Evolutionary conservation across 2,888 invertebrate species (phyloP), one percentile per base, ranked within the genome.

Genomic region (Caenorhabditis sp.): DNA sequence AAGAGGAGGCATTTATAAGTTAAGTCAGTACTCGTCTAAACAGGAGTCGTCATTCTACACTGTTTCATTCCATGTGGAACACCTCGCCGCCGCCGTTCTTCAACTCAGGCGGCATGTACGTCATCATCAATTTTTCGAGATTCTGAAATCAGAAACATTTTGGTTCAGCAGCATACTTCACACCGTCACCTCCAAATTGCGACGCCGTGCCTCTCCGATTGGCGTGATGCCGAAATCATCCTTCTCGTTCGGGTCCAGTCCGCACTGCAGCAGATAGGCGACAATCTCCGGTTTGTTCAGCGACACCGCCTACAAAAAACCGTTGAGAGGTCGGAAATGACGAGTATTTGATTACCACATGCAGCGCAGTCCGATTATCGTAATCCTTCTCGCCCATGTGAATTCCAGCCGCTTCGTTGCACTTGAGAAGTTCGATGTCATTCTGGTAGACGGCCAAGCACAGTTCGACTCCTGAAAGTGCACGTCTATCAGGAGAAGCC

Each of bases 381-480:
- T 88, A 88, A 61, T 88, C 88, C 8, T 78, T 58, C 39, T 85
- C 84, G 7, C 66, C 76, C 56, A 88, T 78, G 15, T 81, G 65
- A 46, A 80, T 83, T 5, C 88, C 88, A 9, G 88, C 88, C 9
- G 81, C 85, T 32, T 80, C 59, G 84, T 89, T 90, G 8, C 89
- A 88, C 70, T 88, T 85, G 43, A 91, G 71, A 6, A 83, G 79
- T 11, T 84, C 82, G 9, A 90, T 59, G 76, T 91, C 90, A 24
- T 86, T 86, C 27, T 85, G 81, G 17, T 81, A 68, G 7, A 87
- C 87, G 1, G 87, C 91, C 90, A 90, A 89, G 89, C 93, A 93
- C 59, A 94, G 90, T 83, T 93, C 92, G 80, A 93, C 93, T 0
- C 93, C 93, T 86, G 72, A 27, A 74, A 55, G 8, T 20, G n/a